phyloP scores from a whole-genome alignment of 64 coral and sea anemone species.

The Pocillopora verrucosa region DNA sequence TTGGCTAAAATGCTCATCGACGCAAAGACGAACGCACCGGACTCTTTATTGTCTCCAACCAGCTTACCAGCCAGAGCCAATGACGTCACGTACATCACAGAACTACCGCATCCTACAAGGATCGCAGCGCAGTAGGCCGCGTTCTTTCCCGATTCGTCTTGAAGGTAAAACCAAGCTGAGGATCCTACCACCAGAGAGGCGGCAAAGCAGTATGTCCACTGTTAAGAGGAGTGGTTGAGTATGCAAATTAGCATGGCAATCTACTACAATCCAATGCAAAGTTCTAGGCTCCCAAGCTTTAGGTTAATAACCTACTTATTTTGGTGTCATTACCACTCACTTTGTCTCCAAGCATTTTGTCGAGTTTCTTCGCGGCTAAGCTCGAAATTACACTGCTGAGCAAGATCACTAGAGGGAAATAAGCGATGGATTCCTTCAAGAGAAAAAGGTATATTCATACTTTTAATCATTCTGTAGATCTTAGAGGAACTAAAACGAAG shows the following conservation, averaged over 20 bases:
- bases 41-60: slow-evolving; percentile 26
- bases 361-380: slow-evolving; percentile 38
- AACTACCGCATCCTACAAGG: slow-evolving; percentile 9
- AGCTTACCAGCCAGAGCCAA: slow-evolving; percentile 12
- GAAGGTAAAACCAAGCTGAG: slow-evolving; percentile 27
- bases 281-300: no score
- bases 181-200: slow-evolving; percentile 4
- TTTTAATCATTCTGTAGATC: no score
- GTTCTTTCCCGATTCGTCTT: neutral
- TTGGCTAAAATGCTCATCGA: slow-evolving; percentile 2
- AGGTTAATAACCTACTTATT: neutral
- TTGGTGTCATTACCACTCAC: neutral
- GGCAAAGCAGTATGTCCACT: slow-evolving; percentile 34
- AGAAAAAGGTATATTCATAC: neutral
- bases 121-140: slow-evolving; percentile 21
- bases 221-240: neutral
- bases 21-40: slow-evolving; percentile 23
- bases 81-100: slow-evolving; percentile 38
- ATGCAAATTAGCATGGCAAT: neutral
- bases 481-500: no score
- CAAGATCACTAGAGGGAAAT: slow-evolving; percentile 23
- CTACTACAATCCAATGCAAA: no score
- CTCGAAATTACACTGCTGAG: slow-evolving; percentile 24
- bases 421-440: slow-evolving; percentile 28
- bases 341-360: slow-evolving; percentile 35